Evolutionary conservation across 2,888 invertebrate species (phyloP).

Genomic region (Drymonia ruficornis): DNA sequence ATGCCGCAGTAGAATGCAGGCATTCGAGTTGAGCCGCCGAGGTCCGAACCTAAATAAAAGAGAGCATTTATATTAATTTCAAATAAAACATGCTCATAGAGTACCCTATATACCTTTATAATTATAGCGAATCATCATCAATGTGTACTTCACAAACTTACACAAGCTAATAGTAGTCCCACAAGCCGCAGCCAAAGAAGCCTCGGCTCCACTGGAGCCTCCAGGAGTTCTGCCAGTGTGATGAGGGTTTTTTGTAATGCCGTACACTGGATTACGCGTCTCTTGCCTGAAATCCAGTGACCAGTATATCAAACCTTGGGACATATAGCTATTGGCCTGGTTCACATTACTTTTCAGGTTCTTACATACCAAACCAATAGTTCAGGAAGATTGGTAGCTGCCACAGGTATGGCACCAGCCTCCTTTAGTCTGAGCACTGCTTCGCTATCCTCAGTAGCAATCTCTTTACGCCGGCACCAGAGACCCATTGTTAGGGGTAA

Average conservation of each 20-base stretch:
- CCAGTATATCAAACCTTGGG: no score
- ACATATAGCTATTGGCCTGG: no score
- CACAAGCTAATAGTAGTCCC: constrained; percentile 94
- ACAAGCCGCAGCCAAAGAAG: constrained; percentile 89
- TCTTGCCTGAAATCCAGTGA: constrained; percentile 85
- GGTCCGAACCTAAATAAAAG: constrained; percentile 87
- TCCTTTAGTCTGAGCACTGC: constrained; percentile 88
- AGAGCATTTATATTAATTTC: not conserved
- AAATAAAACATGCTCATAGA: no score
- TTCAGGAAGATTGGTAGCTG: constrained; percentile 95
- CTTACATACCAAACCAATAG: constrained; percentile 91
- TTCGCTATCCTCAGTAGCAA: constrained; percentile 91
- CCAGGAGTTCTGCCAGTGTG: constrained; percentile 93
- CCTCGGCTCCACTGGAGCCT: constrained; percentile 97
- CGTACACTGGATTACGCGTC: constrained; percentile 94
- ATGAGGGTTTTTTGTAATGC: constrained; percentile 96
- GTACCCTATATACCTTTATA: no score
- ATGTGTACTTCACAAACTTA: constrained; percentile 39
- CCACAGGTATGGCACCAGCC: constrained; percentile 95
- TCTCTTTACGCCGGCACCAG: constrained; percentile 85
- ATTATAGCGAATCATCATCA: no score
- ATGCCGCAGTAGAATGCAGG: constrained; percentile 96
- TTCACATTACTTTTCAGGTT: not conserved
- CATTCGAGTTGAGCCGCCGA: constrained; percentile 97
- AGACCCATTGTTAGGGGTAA: constrained; percentile 89